These are phyloP conservation scores for Mastigias papua DNA, from an alignment of 30 jellyfish, hydroid and myxozoan species.

Conservation along the genomic window DNA sequence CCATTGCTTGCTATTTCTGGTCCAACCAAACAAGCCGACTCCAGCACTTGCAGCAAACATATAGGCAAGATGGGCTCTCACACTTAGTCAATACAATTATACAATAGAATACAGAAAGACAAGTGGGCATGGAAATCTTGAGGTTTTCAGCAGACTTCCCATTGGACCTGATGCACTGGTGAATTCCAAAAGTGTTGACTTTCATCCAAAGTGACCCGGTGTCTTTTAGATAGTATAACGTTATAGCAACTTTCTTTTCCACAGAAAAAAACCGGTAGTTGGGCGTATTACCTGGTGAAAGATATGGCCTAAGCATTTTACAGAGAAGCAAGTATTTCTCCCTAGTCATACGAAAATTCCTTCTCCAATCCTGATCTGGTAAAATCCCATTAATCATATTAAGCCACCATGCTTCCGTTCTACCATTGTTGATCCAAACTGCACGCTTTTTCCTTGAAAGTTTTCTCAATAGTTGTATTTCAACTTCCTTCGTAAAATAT, in stretches of 20 bases:
- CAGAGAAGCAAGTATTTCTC: constrained; percentile 16
- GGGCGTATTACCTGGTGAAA: constrained; percentile 63
- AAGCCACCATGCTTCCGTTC: constrained; percentile 40
- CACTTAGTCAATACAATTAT: too few relatives aligned
- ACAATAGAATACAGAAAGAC: too few relatives aligned
- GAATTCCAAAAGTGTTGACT: constrained; percentile 59
- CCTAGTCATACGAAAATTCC: constrained; percentile 53
- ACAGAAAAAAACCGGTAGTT: constrained; percentile 39
- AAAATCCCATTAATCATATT: constrained; percentile 3
- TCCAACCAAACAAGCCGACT: too few relatives aligned
- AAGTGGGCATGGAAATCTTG: too few relatives aligned
- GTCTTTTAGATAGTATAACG: constrained; percentile 59
- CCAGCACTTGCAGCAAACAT: too few relatives aligned
- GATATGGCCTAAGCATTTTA: constrained; percentile 31
- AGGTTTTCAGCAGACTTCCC: too few relatives aligned
- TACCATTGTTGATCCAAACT: constrained; percentile 42
- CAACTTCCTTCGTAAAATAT: too few relatives aligned
- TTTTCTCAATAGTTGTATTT: constrained; percentile 7
- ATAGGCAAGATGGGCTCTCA: too few relatives aligned
- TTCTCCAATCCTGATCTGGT: constrained; percentile 39
- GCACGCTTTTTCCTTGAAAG: constrained; percentile 27
- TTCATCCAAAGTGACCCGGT: constrained; percentile 48
- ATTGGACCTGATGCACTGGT: too few relatives aligned
- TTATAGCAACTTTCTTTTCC: constrained; percentile 46
- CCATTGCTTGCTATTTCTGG: too few relatives aligned